These are phyloP conservation scores for Gasteruption jaculator DNA, from an alignment of 2,888 invertebrate species.

Conservation along the genomic window DNA sequence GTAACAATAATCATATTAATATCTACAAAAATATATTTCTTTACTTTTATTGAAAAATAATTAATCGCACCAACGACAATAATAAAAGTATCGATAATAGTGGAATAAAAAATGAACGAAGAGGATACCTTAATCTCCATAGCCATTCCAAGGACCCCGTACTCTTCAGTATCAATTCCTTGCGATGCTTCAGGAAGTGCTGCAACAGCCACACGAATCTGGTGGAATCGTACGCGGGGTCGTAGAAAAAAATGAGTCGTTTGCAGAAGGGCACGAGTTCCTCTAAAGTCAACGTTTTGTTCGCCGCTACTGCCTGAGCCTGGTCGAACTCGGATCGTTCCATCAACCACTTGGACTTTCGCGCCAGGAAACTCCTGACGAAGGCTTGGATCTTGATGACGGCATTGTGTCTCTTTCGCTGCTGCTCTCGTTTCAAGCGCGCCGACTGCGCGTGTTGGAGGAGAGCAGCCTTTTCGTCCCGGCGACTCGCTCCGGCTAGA, in stretches of 20 bases:
- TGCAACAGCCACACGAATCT: slow-evolving; percentile 57
- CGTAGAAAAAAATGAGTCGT: slow-evolving; percentile 75
- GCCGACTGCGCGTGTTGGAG: slow-evolving; percentile 80
- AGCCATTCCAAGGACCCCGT: slow-evolving; percentile 45
- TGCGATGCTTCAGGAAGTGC: slow-evolving; percentile 48
- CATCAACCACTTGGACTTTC: slow-evolving; percentile 64
- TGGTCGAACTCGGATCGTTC: slow-evolving; percentile 70
- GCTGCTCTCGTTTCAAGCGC: slow-evolving; percentile 80
- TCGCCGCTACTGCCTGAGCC: slow-evolving; percentile 53
- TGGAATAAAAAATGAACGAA: slow-evolving; percentile 8
- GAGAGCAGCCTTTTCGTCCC: slow-evolving; percentile 67
- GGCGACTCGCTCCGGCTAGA: slow-evolving; percentile 78
- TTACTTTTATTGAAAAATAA: slow-evolving; percentile 6
- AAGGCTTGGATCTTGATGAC: slow-evolving; percentile 79
- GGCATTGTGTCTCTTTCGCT: slow-evolving; percentile 69
- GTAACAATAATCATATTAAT: too few species aligned
- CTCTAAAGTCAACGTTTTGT: slow-evolving; percentile 47
- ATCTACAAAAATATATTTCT: slow-evolving; percentile 11
- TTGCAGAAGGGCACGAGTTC: slow-evolving; percentile 59
- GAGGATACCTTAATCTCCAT: slow-evolving; percentile 49
- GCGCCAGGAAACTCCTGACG: slow-evolving; percentile 69
- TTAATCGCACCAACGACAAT: not conserved
- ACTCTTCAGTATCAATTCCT: slow-evolving; percentile 43
- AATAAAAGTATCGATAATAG: not conserved
- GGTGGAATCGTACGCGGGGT: slow-evolving; percentile 62